A percentile compares a stretch with the other conserved stretches of the same genome.
These are phyloP conservation scores for Mya arenaria DNA, from an alignment of 1,140 invertebrate species.

Conservation along the genomic window DNA sequence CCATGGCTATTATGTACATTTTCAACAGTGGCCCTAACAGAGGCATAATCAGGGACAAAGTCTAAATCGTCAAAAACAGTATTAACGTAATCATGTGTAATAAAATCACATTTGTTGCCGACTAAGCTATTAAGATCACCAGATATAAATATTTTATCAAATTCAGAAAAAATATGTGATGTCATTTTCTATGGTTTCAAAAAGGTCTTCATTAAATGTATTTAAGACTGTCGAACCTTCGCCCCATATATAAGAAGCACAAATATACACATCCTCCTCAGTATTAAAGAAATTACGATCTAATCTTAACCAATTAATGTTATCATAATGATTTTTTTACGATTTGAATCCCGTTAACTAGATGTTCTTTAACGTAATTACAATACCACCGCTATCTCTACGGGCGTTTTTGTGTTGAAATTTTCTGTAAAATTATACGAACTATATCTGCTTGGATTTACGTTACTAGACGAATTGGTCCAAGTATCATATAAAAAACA, in stretches of 20 bases:
- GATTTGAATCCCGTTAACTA: background rate
- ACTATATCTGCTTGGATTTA: background rate
- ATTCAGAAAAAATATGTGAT: background rate
- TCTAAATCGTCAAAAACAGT: background rate
- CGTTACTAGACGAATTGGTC: background rate
- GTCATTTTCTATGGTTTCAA: background rate
- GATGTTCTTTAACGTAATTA: background rate
- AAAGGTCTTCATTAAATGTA: background rate
- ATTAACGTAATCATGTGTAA: background rate
- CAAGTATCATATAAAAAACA: background rate
- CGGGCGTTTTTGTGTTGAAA: background rate
- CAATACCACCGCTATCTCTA: background rate
- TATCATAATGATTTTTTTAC: background rate
- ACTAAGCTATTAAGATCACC: background rate
- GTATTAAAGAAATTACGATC: background rate
- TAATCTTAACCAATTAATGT: slow-evolving; percentile 1
- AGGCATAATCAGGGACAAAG: no score
- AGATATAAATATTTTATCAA: background rate
- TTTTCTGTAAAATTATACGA: background rate
- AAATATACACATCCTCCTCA: background rate
- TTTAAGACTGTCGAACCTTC: background rate
- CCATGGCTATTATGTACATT: no score
- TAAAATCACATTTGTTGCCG: background rate
- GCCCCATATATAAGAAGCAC: background rate
- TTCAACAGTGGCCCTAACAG: no score